Percentiles rank a stretch among this genome's conserved stretches.
phyloP scores from a whole-genome alignment of 2,113 vertebrate genomes.

The Triplophysa rosa region DNA sequence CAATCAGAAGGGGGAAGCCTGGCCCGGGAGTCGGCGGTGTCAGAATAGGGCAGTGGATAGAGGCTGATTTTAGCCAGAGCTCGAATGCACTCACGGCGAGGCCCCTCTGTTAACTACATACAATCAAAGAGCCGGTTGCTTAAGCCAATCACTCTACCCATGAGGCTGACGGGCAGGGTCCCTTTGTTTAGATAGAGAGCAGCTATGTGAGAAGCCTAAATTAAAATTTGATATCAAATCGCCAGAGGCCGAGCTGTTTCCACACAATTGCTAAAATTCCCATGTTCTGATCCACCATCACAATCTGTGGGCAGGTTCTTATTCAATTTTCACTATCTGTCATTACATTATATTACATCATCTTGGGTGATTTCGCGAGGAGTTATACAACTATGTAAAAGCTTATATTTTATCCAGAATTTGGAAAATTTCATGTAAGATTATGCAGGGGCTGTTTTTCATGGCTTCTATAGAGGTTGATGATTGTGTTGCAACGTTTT shows the following conservation, averaged over 20 bases:
- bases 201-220: constrained; percentile 31
- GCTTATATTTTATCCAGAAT: too few relatives aligned
- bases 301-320: constrained; percentile 23
- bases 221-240: constrained; percentile 13
- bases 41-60: constrained; percentile 58
- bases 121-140: constrained; percentile 63
- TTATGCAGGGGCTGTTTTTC: neutral
- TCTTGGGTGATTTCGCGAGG: neutral
- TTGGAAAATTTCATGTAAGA: neutral
- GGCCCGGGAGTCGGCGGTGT: constrained; percentile 64
- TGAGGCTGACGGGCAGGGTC: constrained; percentile 32
- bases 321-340: constrained; percentile 23
- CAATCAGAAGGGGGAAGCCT: constrained; percentile 67
- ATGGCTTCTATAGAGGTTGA: neutral
- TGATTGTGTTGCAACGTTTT: neutral
- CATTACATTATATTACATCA: constrained; percentile 40
- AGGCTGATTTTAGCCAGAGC: constrained; percentile 76
- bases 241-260: constrained; percentile 4
- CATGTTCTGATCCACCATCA: constrained; percentile 20
- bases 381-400: neutral
- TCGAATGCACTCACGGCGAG: constrained; percentile 58
- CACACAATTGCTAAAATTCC: constrained; percentile 19
- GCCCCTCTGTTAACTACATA: constrained; percentile 67
- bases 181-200: constrained; percentile 50
- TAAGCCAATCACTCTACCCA: constrained; percentile 45